phyloP scores from a whole-genome alignment of 2,888 invertebrate species.

The Leptinotarsa rubiginosa region DNA sequence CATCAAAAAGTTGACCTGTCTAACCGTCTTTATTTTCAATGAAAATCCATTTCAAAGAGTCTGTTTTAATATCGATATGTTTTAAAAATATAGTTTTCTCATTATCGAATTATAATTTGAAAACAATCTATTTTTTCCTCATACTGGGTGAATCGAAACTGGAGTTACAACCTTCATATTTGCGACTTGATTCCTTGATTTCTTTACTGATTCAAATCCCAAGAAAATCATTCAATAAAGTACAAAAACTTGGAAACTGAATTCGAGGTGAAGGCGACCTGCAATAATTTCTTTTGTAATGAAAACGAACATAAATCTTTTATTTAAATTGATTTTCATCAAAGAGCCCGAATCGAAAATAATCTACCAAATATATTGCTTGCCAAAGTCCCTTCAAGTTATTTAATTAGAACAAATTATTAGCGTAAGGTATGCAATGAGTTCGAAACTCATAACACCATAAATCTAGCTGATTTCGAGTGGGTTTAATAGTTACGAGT shows the following conservation, averaged over 20 bases:
- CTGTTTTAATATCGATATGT: too few species aligned
- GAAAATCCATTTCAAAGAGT: too few species aligned
- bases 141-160: too few species aligned
- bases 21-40: too few species aligned
- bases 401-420: slow-evolving; percentile 37
- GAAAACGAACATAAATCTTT: not conserved
- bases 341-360: slow-evolving; percentile 25
- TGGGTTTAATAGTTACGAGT: slow-evolving; percentile 40
- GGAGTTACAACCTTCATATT: too few species aligned
- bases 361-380: slow-evolving; percentile 4
- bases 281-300: not conserved
- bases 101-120: too few species aligned
- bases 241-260: not conserved
- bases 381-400: slow-evolving; percentile 31
- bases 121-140: too few species aligned
- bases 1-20: too few species aligned
- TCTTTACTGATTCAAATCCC: too few species aligned
- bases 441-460: slow-evolving; percentile 30
- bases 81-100: too few species aligned
- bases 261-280: not conserved
- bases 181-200: too few species aligned
- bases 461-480: slow-evolving; percentile 33
- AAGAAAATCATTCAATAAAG: not conserved
- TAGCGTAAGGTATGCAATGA: slow-evolving; percentile 26
- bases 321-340: slow-evolving; percentile 5